phyloP scores from a whole-genome alignment of 2,888 invertebrate species.

The Escarpia spicata region DNA sequence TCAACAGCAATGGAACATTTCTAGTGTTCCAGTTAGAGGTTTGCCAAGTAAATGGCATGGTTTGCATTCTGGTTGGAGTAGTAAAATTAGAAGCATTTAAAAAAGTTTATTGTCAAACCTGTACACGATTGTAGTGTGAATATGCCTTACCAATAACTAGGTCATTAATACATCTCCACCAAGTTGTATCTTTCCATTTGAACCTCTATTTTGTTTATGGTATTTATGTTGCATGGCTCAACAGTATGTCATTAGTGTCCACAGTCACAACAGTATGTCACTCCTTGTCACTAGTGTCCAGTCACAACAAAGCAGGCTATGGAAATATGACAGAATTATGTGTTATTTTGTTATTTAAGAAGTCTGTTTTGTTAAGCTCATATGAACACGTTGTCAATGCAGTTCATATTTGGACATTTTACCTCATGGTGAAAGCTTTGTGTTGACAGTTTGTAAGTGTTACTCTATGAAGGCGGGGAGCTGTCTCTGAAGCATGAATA shows the following conservation, averaged over 20 bases:
- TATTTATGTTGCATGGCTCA: too few relatives aligned
- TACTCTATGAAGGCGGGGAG: not conserved
- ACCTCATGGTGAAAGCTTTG: not conserved
- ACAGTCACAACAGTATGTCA: not conserved
- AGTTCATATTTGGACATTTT: not conserved
- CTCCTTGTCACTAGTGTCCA: not conserved
- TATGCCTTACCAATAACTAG: not conserved
- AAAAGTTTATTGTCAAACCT: too few relatives aligned
- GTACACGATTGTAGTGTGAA: too few relatives aligned
- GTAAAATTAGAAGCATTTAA: too few relatives aligned
- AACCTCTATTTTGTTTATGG: too few relatives aligned
- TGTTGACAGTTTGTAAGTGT: not conserved
- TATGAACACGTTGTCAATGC: not conserved
- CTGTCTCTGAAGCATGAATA: not conserved
- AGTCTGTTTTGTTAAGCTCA: not conserved
- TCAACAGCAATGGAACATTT: too few relatives aligned
- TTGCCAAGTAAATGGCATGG: too few relatives aligned
- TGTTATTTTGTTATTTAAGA: slow-evolving; percentile 6
- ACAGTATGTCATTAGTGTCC: not conserved
- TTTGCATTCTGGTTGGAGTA: too few relatives aligned
- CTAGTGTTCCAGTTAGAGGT: too few relatives aligned
- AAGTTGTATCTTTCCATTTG: not conserved
- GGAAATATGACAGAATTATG: not conserved
- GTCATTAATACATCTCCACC: not conserved
- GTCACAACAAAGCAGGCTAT: not conserved